Evolutionary conservation across 1,140 invertebrate genomes (phyloP).

Genomic region (Eueides isabella): DNA sequence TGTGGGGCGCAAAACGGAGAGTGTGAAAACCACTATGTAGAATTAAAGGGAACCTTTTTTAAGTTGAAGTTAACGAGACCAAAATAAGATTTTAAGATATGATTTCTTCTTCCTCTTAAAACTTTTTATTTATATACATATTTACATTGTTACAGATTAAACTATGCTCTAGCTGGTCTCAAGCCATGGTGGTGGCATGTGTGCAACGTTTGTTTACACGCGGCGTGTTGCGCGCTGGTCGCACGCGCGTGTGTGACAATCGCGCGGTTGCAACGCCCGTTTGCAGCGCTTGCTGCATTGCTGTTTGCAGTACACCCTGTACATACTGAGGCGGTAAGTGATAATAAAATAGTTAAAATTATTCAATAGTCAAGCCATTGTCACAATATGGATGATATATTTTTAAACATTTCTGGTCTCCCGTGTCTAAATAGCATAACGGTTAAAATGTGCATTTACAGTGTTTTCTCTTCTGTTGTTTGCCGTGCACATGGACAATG

Average conservation of each 20-base stretch:
- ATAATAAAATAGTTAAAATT: slow-evolving; percentile 1
- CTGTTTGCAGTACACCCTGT: slow-evolving; percentile 95
- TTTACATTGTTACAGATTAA: slow-evolving; percentile 85
- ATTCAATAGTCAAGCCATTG: too few species aligned
- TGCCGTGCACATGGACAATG: too few species aligned
- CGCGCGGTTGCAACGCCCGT: slow-evolving; percentile 85
- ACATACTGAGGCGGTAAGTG: slow-evolving; percentile 93
- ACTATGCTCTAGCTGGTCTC: slow-evolving; percentile 87
- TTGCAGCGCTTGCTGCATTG: slow-evolving; percentile 86
- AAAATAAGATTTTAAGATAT: too few species aligned
- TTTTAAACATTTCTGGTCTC: too few species aligned
- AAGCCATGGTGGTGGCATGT: slow-evolving; percentile 89
- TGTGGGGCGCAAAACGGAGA: too few species aligned
- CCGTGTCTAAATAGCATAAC: too few species aligned
- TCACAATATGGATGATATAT: too few species aligned
- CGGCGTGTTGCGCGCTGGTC: slow-evolving; percentile 87
- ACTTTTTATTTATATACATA: background rate
- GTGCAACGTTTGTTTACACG: slow-evolving; percentile 89
- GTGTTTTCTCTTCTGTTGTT: too few species aligned
- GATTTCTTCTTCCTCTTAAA: background rate
- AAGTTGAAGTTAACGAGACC: too few species aligned
- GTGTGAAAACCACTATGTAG: too few species aligned
- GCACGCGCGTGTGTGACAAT: slow-evolving; percentile 86
- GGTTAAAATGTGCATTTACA: too few species aligned
- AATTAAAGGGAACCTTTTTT: too few species aligned